These are phyloP conservation scores for Podilymbus podiceps DNA, from an alignment of 2,113 vertebrate species.

Conservation along the genomic window DNA sequence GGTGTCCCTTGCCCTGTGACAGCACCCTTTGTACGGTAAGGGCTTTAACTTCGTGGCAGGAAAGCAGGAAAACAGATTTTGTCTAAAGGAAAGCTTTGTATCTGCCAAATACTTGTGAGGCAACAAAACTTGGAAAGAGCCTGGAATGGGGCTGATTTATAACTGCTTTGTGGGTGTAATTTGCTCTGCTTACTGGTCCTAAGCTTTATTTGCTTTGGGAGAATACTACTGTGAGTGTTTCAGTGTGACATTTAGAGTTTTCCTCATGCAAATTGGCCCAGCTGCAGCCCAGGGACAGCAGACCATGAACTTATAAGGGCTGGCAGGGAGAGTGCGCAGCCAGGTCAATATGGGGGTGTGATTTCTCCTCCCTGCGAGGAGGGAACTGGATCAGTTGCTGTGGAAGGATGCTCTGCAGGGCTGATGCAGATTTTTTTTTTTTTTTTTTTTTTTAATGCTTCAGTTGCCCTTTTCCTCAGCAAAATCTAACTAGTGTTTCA, in stretches of 20 bases:
- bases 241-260: not conserved
- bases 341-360: not conserved
- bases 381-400: not conserved
- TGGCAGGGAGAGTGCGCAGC: not conserved
- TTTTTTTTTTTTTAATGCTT: not conserved
- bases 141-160: not conserved
- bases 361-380: not conserved
- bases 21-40: accelerated
- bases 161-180: not conserved
- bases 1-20: not conserved
- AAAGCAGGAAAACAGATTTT: not conserved
- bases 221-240: not conserved
- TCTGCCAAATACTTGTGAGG: not conserved
- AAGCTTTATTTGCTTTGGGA: not conserved
- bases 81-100: not conserved
- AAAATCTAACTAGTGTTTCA: not conserved
- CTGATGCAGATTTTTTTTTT: not conserved
- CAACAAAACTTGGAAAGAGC: not conserved
- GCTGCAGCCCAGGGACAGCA: not conserved
- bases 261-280: not conserved
- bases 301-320: not conserved
- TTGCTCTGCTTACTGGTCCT: not conserved
- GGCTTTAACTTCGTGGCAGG: not conserved
- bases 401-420: conserved; percentile 5
- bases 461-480: not conserved